Conservation (phyloP, 2,888 invertebrate genomes). For the Lasioglossum pauxillum region DNA sequence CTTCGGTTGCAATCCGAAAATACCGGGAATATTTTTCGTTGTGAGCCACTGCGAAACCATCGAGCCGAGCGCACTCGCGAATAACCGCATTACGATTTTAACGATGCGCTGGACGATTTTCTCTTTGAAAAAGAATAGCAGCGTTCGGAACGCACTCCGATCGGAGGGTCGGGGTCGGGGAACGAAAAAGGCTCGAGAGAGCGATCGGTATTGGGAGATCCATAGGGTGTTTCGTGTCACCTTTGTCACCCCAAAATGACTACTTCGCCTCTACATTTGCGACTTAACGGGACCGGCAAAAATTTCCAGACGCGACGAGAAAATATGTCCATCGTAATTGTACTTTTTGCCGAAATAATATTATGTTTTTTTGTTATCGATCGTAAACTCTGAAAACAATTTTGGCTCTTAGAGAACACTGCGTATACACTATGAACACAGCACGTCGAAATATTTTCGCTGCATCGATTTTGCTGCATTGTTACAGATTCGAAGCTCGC, state of each 20-base stretch:
- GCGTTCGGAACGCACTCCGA: conserved; percentile 12
- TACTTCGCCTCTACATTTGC: conserved; percentile 22
- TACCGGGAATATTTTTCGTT: conserved; percentile 41
- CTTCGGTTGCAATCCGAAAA: conserved; percentile 19
- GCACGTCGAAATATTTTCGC: not conserved
- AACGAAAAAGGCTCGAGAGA: conserved; percentile 22
- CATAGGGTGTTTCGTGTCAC: conserved; percentile 27
- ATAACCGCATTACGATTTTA: conserved; percentile 51
- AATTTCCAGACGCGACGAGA: not conserved
- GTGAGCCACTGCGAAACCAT: conserved; percentile 10
- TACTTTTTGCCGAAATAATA: not conserved
- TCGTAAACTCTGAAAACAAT: not conserved
- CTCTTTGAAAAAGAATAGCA: conserved; percentile 53
- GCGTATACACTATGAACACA: not conserved
- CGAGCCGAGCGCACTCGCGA: conserved; percentile 12
- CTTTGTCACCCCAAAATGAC: conserved; percentile 43
- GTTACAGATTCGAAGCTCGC: not conserved
- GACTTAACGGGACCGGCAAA: conserved; percentile 14
- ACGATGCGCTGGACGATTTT: conserved; percentile 43
- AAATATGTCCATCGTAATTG: not conserved
- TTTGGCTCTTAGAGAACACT: not conserved
- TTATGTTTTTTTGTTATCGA: not conserved
- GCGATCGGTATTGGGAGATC: conserved; percentile 11
- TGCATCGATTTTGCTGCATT: not conserved
- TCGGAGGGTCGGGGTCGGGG: not conserved